Percentiles rank a stretch among this genome's conserved stretches.
Evolutionary conservation across 2,113 vertebrate species (phyloP).

Genomic region (Tetraodon nigroviridis): DNA sequence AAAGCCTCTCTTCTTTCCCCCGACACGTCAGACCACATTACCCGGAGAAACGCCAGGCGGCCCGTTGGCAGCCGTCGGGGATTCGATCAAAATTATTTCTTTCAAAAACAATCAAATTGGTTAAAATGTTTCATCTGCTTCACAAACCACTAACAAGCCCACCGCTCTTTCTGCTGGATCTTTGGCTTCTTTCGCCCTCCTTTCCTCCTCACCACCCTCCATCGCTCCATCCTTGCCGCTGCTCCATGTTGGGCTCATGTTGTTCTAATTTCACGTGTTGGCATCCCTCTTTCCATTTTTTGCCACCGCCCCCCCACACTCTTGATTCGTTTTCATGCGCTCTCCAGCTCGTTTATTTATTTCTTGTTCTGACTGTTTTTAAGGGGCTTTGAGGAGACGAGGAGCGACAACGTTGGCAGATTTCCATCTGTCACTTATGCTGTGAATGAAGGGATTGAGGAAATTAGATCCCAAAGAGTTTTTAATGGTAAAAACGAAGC

Average conservation of each 20-base stretch:
- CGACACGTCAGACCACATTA: constrained; percentile 87
- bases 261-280: constrained; percentile 63
- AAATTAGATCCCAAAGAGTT: constrained; percentile 65
- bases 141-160: constrained; percentile 82
- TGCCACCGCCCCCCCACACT: background rate
- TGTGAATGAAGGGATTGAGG: constrained; percentile 56
- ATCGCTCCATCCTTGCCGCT: constrained; percentile 49
- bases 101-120: constrained; percentile 98
- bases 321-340: constrained; percentile 42
- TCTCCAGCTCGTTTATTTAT: constrained; percentile 34
- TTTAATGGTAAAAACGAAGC: constrained; percentile 64
- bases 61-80: constrained; percentile 85
- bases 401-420: constrained; percentile 62
- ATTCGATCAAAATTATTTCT: constrained; percentile 97
- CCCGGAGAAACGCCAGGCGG: constrained; percentile 82
- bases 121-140: constrained; percentile 95
- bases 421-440: constrained; percentile 67
- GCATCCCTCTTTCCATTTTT: constrained; percentile 33
- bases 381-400: constrained; percentile 59
- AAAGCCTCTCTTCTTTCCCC: constrained; percentile 85
- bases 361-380: constrained; percentile 31
- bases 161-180: constrained; percentile 68
- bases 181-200: constrained; percentile 22
- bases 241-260: constrained; percentile 69
- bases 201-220: constrained; percentile 15